phyloP scores from a whole-genome alignment of 2,113 vertebrate genomes.

The Tetrax tetrax region DNA sequence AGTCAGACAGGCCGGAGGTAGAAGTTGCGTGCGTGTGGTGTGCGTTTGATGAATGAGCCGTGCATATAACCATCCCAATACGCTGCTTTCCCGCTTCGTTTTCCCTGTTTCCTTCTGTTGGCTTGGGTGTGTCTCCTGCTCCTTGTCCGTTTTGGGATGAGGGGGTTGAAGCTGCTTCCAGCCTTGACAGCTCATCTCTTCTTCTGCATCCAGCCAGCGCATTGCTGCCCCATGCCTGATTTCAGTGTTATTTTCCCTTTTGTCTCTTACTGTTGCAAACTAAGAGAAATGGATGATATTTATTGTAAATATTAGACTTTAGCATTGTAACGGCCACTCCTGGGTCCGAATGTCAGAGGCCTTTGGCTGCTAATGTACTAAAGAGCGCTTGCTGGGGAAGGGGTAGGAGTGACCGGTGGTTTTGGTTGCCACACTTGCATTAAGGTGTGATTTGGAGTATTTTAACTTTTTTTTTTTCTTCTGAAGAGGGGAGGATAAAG shows the following conservation, averaged over 20 bases:
- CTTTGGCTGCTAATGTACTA: slow-evolving; percentile 47
- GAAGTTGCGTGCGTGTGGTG: neutral
- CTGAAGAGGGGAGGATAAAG: slow-evolving; percentile 40
- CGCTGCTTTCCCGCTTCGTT: neutral
- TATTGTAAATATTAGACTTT: slow-evolving; percentile 74
- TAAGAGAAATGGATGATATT: slow-evolving; percentile 63
- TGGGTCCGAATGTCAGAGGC: slow-evolving; percentile 11
- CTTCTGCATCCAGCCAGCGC: neutral
- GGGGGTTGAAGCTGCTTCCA: neutral
- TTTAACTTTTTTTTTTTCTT: neutral
- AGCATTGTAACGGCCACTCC: slow-evolving; percentile 51
- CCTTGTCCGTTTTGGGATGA: neutral
- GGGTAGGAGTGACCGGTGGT: slow-evolving; percentile 45
- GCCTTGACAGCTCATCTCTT: neutral
- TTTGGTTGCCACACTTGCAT: slow-evolving; percentile 54
- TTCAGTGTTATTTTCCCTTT: slow-evolving; percentile 38
- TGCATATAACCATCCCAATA: neutral
- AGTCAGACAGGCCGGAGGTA: neutral
- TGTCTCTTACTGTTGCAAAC: slow-evolving; percentile 56
- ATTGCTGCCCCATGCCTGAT: neutral
- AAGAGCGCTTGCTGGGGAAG: slow-evolving; percentile 19
- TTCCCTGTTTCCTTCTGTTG: neutral
- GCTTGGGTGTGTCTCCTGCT: neutral
- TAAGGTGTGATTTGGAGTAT: slow-evolving; percentile 63
- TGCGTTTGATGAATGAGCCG: neutral